Base-by-base conservation (phyloP, 2,113 vertebrate genomes). In the Holacanthus passer region DNA sequence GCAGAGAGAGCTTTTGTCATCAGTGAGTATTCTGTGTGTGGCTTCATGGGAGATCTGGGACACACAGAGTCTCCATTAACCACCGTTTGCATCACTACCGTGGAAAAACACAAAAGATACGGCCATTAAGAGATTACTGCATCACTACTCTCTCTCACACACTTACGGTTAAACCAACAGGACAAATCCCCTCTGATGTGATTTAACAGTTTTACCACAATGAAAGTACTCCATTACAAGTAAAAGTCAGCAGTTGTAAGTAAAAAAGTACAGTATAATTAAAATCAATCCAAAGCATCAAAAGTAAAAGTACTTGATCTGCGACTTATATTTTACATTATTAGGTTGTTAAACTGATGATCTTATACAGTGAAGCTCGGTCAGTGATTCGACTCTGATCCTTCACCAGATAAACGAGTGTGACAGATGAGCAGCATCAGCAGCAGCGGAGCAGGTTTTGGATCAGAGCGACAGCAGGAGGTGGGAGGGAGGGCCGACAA, bases 241-340 rank as follows among this genome's bases (percentile, higher is more conserved):
- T n/a, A n/a, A n/a, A n/a, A n/a, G n/a, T 52, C 68, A 32, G 31
- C 70, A 37, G 73, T 24, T 48, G 80, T 55, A 45, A 62, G 64
- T 86, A 79, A 90, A 48, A 45, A 82, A 85, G 83, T 78, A 76
- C 64, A n/a, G n/a, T n/a, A n/a, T n/a, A n/a, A n/a, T n/a, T n/a
- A n/a, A n/a, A n/a, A n/a, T n/a, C n/a, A n/a, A n/a, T n/a, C n/a
- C n/a, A n/a, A n/a, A n/a, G n/a, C n/a, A n/a, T n/a, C n/a, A n/a
- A n/a, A n/a, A n/a, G n/a, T n/a, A n/a, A n/a, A n/a, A n/a, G n/a
- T n/a, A n/a, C n/a, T n/a, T n/a, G n/a, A n/a, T n/a, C n/a, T n/a
- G n/a, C n/a, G n/a, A n/a, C n/a, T n/a, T n/a, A n/a, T n/a, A n/a
- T n/a, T n/a, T 37, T 37, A 37, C 4, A 37, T 37, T 37, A 37